phyloP scores from a whole-genome alignment of 2,888 invertebrate genomes.

The Epirrita christyi region DNA sequence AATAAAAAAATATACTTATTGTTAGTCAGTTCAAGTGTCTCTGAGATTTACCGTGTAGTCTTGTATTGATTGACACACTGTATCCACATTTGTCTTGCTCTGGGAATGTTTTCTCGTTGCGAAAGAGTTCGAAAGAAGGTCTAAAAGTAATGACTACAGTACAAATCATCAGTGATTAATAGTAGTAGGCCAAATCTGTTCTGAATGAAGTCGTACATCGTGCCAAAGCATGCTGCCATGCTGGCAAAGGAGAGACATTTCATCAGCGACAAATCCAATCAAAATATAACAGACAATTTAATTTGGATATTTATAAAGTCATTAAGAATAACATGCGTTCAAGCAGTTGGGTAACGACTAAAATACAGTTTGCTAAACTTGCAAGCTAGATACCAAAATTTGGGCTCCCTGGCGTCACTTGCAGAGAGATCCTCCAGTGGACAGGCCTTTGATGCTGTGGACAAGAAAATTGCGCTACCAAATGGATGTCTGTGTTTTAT shows the following conservation, averaged over 20 bases:
- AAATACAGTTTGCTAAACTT: too few species aligned
- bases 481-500: not conserved
- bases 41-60: not conserved
- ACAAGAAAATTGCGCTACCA: not conserved
- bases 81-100: too few species aligned
- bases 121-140: slow-evolving; percentile 13
- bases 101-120: not conserved
- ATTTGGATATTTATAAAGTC: slow-evolving; percentile 13
- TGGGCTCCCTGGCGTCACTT: too few species aligned
- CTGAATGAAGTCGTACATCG: slow-evolving; percentile 25
- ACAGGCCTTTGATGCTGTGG: not conserved
- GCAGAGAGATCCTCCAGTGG: too few species aligned
- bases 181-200: slow-evolving; percentile 33
- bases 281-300: slow-evolving; percentile 6
- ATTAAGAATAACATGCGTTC: too few species aligned
- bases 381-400: too few species aligned
- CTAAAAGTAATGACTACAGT: slow-evolving; percentile 5
- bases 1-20: not conserved
- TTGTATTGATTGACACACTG: not conserved
- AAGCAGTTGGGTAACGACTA: too few species aligned
- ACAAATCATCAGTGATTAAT: slow-evolving; percentile 23
- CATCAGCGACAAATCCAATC: slow-evolving; percentile 31
- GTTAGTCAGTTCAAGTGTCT: slow-evolving; percentile 1
- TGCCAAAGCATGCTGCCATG: slow-evolving; percentile 40
- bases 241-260: slow-evolving; percentile 35